These are phyloP conservation scores for Stigmatopora argus DNA, from an alignment of 2,113 vertebrate genomes.

Conservation along the genomic window DNA sequence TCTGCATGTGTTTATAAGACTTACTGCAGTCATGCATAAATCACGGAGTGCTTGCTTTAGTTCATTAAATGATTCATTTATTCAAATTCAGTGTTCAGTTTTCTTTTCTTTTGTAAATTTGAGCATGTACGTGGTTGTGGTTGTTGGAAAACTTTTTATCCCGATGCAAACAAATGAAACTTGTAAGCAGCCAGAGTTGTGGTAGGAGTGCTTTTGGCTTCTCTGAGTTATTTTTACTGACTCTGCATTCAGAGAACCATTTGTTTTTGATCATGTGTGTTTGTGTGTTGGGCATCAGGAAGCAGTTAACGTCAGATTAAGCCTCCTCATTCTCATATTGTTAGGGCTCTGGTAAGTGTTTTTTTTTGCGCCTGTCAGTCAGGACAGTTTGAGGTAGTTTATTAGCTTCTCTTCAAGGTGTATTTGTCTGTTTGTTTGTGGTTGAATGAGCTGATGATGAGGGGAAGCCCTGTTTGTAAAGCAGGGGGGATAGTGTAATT, in stretches of 20 bases:
- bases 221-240: not conserved
- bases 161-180: not conserved
- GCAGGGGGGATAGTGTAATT: slow-evolving; percentile 31
- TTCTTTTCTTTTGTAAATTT: not conserved
- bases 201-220: not conserved
- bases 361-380: not conserved
- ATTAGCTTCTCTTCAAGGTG: not conserved
- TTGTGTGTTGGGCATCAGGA: slow-evolving; percentile 23
- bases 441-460: slow-evolving; percentile 15
- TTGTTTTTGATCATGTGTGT: slow-evolving; percentile 44
- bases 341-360: not conserved
- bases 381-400: not conserved
- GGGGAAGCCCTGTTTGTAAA: slow-evolving; percentile 9
- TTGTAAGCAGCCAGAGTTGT: not conserved
- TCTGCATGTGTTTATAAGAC: not conserved
- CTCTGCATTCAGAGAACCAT: slow-evolving; percentile 19
- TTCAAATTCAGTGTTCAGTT: not conserved
- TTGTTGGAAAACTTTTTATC: not conserved
- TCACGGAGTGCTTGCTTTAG: not conserved
- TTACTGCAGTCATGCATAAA: not conserved
- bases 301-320: slow-evolving; percentile 21
- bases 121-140: not conserved
- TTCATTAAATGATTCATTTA: not conserved
- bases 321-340: slow-evolving; percentile 1
- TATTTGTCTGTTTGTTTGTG: slow-evolving; percentile 5